phyloP scores from a whole-genome alignment of 2,888 invertebrate species.

The Drosophila kambysellisi region DNA sequence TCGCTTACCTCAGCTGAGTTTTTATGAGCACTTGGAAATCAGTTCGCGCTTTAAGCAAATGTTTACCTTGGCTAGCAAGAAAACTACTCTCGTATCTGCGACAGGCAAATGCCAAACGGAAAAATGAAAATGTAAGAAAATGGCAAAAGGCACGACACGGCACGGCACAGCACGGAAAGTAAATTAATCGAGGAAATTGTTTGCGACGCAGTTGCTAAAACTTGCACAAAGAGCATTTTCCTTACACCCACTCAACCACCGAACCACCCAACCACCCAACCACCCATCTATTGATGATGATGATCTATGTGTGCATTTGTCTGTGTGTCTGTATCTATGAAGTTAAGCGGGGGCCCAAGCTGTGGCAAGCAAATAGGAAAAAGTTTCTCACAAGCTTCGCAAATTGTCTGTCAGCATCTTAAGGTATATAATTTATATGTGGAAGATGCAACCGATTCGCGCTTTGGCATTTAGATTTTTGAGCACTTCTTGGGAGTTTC shows the following conservation, averaged over 20 bases:
- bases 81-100: conserved; percentile 49
- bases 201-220: conserved; percentile 78
- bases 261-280: no score
- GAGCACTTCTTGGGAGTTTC: conserved; percentile 15
- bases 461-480: conserved; percentile 15
- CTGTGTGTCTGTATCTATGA: conserved; percentile 17
- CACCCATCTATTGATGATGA: conserved; percentile 38
- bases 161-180: conserved; percentile 65
- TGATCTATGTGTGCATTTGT: conserved; percentile 34
- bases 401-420: conserved; percentile 77
- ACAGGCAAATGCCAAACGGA: conserved; percentile 65
- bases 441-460: conserved; percentile 24
- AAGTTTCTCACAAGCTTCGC: conserved; percentile 61
- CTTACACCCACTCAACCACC: neutral
- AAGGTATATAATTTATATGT: conserved; percentile 57
- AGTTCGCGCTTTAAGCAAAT: conserved; percentile 77
- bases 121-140: conserved; percentile 70
- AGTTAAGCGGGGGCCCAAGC: conserved; percentile 21
- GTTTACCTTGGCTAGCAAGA: conserved; percentile 70
- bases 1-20: conserved; percentile 58
- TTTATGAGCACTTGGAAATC: conserved; percentile 77
- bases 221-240: conserved; percentile 71
- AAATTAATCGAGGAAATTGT: conserved; percentile 81
- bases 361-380: conserved; percentile 47
- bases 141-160: conserved; percentile 60